Base-by-base conservation (phyloP, 2,888 invertebrate species). In the Maniola hyperantus region DNA sequence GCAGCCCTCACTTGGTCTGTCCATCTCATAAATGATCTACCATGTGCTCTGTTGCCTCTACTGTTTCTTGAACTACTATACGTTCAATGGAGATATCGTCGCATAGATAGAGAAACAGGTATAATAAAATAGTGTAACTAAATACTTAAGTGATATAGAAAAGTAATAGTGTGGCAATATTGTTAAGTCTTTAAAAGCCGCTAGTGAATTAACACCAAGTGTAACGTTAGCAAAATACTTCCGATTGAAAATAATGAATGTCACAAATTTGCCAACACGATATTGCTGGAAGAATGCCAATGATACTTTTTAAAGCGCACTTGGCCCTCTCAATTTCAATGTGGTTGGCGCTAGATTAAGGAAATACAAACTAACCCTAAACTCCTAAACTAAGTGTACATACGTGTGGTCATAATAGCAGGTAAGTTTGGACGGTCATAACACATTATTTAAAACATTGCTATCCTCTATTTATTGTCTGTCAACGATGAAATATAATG, bases 391-490 rank as follows among this genome's bases (percentile, higher is more conserved):
- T 13, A 42, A 1, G 39, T 39, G 10, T 26, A 26, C 2, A 10
- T 39, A 39, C 39, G 10, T 39, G 10, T 39, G 10, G 42, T 44
- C 10, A 42, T 13, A 42, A 11, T 13, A 26, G 26, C 4, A 42
- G 2, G n/a, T n/a, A 7, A 6, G 15, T n/a, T n/a, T 46, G n/a
- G n/a, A 8, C 7, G 46, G 26, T 46, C 51, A 20, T 50, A 20
- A 26, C 5, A n/a, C 51, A 53, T 53, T n/a, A 53, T 53, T n/a
- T 5, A 13, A 51, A 54, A 36, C 15, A 54, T 55, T 18, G 20
- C 18, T 39, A 13, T 18, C 7, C 57, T 26, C 46, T 59, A 46
- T 59, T 60, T 50, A 60, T 13, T 48, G 0, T 18, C 18, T 60
- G 60, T 50, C 60, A 48, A 10, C 34, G 46, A 13, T 50, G 48